Evolutionary conservation across 1,140 invertebrate species (phyloP), one percentile per base, ranked within the genome.

Genomic region (Caenorhabditis latens): DNA sequence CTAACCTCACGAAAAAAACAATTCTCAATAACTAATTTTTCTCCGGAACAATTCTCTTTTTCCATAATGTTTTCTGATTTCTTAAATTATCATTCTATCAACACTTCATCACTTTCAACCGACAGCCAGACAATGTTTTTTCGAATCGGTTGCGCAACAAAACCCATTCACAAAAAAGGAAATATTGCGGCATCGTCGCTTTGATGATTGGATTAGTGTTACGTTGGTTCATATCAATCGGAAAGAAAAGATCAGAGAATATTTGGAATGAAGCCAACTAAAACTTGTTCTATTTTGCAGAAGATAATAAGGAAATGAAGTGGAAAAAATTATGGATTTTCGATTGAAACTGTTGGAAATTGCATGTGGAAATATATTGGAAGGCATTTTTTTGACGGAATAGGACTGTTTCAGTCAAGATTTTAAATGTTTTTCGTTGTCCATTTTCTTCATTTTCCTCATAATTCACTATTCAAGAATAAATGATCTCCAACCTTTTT

Each of bases 61-160:
- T 32, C 2, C 32, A 32, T 32, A 32, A 32, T 32, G 32, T 32
- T 32, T 32, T 32, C 32, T 32, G 32, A 32, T 32, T 32, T 32
- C 32, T 32, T 32, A 32, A 32, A 32, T 32, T 53, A 53, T 53
- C 5, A 53, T 16, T 53, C 11, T 53, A 53, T 53, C 11, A 16
- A 53, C 50, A 53, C 50, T 53, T 16, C 11, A 53, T 53, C 50
- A 53, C 14, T 11, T 53, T 11, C 50, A 32, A 53, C 50, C 19
- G 65, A 71, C 40, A 24, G 65, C 65, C 42, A 71, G 65, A 71
- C 65, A 19, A 43, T 71, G 43, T 71, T 71, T 67, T 71, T 13
- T 71, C 4, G 8, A 9, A 50, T 32, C 32, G 32, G 32, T 79
- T 32, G 24, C 43, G 43, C 43, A 48, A 79, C 8, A 79, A 5